Conservation (phyloP, 35 echinoderm and acorn worm genomes). For the Lytechinus pictus region DNA sequence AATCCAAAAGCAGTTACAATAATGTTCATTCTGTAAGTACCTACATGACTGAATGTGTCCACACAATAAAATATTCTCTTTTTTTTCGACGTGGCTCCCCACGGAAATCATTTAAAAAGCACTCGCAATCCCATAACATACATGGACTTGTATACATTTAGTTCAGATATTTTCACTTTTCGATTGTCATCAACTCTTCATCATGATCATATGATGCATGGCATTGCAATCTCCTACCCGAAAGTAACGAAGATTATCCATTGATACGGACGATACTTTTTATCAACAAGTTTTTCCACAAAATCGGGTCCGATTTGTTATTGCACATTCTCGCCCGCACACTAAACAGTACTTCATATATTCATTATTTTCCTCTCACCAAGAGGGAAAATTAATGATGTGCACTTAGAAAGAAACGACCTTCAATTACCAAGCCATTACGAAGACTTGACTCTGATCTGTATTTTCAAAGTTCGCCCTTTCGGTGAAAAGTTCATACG, state of each 20-base stretch:
- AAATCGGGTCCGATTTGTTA: background rate
- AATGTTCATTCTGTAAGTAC: no score
- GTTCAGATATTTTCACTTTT: no score
- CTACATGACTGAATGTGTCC: no score
- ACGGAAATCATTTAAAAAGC: no score
- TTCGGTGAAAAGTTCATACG: background rate
- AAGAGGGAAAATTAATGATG: background rate
- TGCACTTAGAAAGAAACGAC: background rate
- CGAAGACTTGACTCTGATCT: background rate
- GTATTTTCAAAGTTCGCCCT: background rate
- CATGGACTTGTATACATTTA: no score
- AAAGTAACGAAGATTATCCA: background rate
- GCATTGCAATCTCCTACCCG: no score
- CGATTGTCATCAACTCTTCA: no score
- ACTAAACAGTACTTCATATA: background rate
- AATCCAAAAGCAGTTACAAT: no score
- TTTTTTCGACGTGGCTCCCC: no score
- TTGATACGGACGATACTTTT: background rate
- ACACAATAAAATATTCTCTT: no score
- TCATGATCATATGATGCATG: no score
- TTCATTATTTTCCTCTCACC: background rate
- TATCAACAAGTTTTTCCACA: background rate
- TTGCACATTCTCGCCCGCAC: background rate
- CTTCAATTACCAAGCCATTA: slow-evolving; percentile 3
- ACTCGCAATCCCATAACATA: no score